phyloP scores from a whole-genome alignment of 2,797 vertebrate species.

The Sebastes aleutianus region DNA sequence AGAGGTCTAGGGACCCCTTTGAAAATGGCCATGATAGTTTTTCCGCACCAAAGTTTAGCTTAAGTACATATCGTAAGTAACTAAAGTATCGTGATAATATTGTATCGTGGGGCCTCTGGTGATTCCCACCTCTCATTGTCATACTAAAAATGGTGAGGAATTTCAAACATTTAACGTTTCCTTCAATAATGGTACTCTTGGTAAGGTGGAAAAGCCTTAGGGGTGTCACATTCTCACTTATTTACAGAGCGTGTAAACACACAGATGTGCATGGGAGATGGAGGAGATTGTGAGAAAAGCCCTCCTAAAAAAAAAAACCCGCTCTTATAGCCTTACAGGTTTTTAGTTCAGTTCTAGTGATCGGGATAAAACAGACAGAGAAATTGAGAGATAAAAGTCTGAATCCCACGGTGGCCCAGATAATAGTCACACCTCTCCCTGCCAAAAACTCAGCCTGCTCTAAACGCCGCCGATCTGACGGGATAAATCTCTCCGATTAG shows the following conservation, averaged over 20 bases:
- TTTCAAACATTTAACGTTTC: background rate
- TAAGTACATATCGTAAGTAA: no score
- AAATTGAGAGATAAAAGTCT: conserved; percentile 17
- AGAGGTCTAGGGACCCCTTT: no score
- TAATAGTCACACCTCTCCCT: conserved; percentile 18
- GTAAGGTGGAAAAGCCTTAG: background rate
- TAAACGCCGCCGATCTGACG: background rate
- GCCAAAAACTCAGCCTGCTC: conserved; percentile 10
- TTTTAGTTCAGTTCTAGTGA: conserved; percentile 3
- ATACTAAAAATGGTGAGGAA: background rate
- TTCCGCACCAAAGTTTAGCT: fast-evolving
- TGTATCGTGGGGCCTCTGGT: no score
- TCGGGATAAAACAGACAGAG: background rate
- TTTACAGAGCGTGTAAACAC: background rate
- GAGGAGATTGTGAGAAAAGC: background rate
- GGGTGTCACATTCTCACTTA: conserved; percentile 5
- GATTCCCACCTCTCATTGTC: background rate
- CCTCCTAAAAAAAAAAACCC: background rate
- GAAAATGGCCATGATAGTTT: no score
- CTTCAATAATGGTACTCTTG: background rate
- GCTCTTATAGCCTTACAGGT: background rate
- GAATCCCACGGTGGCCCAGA: conserved; percentile 15
- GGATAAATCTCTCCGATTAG: conserved; percentile 6
- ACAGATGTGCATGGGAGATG: background rate
- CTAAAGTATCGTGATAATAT: no score